Evolutionary conservation across 2,113 vertebrate species (phyloP), one percentile per base, ranked within the genome.

Genomic region (Colossoma macropomum): DNA sequence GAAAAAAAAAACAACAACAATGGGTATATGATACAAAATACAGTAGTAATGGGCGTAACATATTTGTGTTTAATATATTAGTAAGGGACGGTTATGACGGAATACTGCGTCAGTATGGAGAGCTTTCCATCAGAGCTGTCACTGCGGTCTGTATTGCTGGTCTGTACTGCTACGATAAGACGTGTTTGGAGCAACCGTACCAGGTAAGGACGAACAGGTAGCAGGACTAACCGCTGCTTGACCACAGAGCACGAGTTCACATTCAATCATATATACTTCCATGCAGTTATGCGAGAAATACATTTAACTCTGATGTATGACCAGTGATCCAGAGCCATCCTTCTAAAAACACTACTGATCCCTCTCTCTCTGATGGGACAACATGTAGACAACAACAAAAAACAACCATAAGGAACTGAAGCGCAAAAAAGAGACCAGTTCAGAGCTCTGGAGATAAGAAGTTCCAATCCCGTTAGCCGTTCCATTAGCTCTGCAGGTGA

Each of bases 41-140:
- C 94, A 94, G 94, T 94, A 94, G 92, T 92, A 86, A 89, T 86
- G 87, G 90, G 84, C 72, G 86, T 88, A 87, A 84, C 80, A 86
- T 91, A 93, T 79, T 86, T 86, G 82, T 79, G 84, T 91, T 90
- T 91, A 91, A 90, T 92, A 83, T 92, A 89, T 93, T 92, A 92
- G 90, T 93, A 90, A 80, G 84, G 87, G 88, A 86, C 73, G 75
- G 71, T 85, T 84, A 86, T 81, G 75, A 87, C 45, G 71, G 54
- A 70, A 80, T 77, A 80, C 74, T 25, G 75, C 81, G 75, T 79
- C 80, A 75, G 71, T 76, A 82, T 81, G 77, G 83, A 84, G 77
- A 86, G 77, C 80, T 78, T 74, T 30, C 77, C 86, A 77, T 54
- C 72, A 70, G 68, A 79, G 85, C 65, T 21, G 52, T 60, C 48